Evolutionary conservation across 1,140 invertebrate species (phyloP).

Genomic region (Drosophila tani): DNA sequence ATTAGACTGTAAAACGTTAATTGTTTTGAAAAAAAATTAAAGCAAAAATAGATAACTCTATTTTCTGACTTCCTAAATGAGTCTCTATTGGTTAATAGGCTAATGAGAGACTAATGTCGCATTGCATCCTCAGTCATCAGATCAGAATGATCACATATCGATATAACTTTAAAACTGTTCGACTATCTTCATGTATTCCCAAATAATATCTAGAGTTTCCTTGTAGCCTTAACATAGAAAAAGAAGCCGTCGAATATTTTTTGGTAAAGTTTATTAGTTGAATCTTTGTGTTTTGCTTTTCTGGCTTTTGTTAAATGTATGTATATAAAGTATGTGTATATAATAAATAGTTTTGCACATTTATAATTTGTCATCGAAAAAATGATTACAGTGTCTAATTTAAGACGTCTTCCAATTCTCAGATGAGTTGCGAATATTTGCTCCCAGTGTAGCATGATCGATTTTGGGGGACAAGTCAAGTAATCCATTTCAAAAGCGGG

Average conservation of each 20-base stretch:
- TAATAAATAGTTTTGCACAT: constrained; percentile 47
- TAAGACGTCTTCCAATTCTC: constrained; percentile 17
- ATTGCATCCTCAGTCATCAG: neutral
- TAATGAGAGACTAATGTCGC: no score
- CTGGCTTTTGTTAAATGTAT: constrained; percentile 33
- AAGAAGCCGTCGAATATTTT: constrained; percentile 1
- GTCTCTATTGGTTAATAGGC: no score
- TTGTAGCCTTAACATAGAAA: neutral
- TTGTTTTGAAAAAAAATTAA: neutral
- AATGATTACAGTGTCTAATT: constrained; percentile 32
- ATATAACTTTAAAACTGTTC: neutral
- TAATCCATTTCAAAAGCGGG: constrained; percentile 19
- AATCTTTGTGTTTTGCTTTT: constrained; percentile 40
- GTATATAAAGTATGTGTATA: constrained; percentile 53
- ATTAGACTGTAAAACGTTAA: no score
- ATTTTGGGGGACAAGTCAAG: constrained; percentile 6
- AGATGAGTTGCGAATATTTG: constrained; percentile 30
- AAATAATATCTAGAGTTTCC: neutral
- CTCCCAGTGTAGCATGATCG: constrained; percentile 24
- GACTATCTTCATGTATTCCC: neutral
- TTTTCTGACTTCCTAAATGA: neutral
- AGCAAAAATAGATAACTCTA: neutral
- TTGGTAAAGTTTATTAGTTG: constrained; percentile 48
- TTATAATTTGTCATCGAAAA: constrained; percentile 36
- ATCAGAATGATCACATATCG: neutral